Percentiles rank a stretch among this genome's conserved stretches.
These are phyloP conservation scores for Leptoteleia sp. DNA, from an alignment of 1,140 invertebrate genomes.

Conservation along the genomic window DNA sequence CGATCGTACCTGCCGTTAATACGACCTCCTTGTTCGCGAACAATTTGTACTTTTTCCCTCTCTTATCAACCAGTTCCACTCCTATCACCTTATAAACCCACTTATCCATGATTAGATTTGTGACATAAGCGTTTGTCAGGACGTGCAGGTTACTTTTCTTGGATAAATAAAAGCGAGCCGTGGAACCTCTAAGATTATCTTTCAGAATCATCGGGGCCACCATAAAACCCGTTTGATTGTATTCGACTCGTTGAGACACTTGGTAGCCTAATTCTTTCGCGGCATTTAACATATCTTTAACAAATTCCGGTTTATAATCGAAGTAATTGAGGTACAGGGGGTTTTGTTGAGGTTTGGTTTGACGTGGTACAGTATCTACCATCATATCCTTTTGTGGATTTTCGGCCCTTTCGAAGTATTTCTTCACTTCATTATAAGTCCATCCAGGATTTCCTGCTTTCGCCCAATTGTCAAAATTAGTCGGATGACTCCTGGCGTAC, in stretches of 20 bases:
- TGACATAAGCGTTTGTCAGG: constrained; percentile 79
- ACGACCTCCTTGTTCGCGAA: constrained; percentile 84
- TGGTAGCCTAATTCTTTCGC: constrained; percentile 87
- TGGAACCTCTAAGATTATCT: constrained; percentile 83
- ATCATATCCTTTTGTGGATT: constrained; percentile 72
- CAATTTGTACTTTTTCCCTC: constrained; percentile 67
- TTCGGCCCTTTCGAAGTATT: constrained; percentile 79
- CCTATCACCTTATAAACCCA: constrained; percentile 82
- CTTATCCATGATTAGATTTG: constrained; percentile 78
- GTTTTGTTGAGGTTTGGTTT: constrained; percentile 63
- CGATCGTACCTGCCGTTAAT: constrained; percentile 85
- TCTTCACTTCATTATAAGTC: constrained; percentile 91
- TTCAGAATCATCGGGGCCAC: constrained; percentile 82
- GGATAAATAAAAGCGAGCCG: constrained; percentile 78
- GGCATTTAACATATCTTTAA: constrained; percentile 84
- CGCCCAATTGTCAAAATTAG: constrained; percentile 88
- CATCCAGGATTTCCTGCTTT: constrained; percentile 91
- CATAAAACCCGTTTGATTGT: constrained; percentile 83
- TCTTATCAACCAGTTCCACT: constrained; percentile 83
- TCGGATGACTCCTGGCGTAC: constrained; percentile 87
- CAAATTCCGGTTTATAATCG: constrained; percentile 80
- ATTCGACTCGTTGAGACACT: constrained; percentile 84
- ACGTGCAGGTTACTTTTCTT: constrained; percentile 80
- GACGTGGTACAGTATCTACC: constrained; percentile 49
- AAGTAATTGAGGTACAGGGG: constrained; percentile 81